Conservation (phyloP, 2,113 vertebrate genomes). For the Pteruthius melanotis region DNA sequence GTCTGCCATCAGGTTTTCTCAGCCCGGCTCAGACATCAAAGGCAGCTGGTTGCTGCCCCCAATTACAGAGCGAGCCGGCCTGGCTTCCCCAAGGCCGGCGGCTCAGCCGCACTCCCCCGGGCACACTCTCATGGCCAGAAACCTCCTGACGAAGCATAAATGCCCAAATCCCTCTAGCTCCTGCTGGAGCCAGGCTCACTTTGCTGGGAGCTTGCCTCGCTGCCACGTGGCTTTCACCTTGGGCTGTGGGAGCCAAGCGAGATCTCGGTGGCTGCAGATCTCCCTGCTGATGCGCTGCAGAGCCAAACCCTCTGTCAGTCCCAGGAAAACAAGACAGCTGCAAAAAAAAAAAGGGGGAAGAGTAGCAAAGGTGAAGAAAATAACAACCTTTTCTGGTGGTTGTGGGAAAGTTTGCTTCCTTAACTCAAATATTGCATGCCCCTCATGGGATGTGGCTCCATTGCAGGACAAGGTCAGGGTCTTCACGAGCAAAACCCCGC, state of each 20-base stretch:
- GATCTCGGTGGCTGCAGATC: neutral
- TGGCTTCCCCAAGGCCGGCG: neutral
- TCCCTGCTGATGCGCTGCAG: rapidly evolving
- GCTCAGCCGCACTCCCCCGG: neutral
- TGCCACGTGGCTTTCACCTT: neutral
- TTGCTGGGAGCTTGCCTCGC: neutral
- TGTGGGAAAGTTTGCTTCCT: neutral
- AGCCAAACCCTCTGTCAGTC: neutral
- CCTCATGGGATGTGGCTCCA: neutral
- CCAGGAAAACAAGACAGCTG: neutral
- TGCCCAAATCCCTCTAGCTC: neutral
- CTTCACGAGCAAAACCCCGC: neutral
- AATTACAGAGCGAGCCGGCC: neutral
- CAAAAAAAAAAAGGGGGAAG: neutral
- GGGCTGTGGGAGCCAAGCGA: rapidly evolving
- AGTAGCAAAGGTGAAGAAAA: neutral
- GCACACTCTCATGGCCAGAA: neutral
- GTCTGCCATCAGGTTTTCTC: constrained; percentile 37
- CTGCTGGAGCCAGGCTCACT: neutral
- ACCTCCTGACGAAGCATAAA: neutral
- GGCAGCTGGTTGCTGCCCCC: constrained; percentile 23
- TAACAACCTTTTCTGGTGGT: neutral
- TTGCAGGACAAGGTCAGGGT: neutral
- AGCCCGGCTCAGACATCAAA: constrained; percentile 52
- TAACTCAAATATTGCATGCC: neutral